Base-by-base conservation (phyloP, 2,113 vertebrate genomes). In the Paradoxurus hermaphroditus region DNA sequence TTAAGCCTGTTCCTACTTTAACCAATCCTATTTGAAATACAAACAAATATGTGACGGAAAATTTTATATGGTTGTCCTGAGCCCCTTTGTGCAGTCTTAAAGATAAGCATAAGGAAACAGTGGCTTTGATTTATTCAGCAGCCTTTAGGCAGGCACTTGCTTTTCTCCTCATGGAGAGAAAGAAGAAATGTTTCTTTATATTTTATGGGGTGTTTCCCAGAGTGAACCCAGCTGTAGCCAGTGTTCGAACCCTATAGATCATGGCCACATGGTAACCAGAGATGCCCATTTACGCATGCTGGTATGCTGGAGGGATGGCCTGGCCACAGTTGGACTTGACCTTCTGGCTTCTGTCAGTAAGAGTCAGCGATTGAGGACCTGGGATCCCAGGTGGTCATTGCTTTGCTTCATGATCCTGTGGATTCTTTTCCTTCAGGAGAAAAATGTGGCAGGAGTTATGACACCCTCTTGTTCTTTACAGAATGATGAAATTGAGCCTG, bases 401-500 rank as follows among this genome's bases (percentile, higher is more conserved):
- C 59, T 72, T 59, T 39, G 56, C 7, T 79, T 96, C 46, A 4
- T 73, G 41, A 79, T 21, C 44, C 39, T 67, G 5, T 53, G 16
- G 3, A 65, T 46, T 27, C 27, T 78, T 21, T 23, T 2, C 21
- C 49, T 96, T 25, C 9, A 51, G 21, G 36, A 89, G 49, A 75
- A 83, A 91, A 75, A 18, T 4, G 23, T 91, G 27, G 7, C 18
- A 0, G 87, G 81, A 86, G 49, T 97, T 75, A 88, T 62, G 21
- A 83, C 23, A 53, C 49, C 96, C 88, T 96, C 63, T 70, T 12
- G 90, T 92, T 97, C 93, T 56, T 98, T 98, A 16, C 99, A 99
- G 99, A 99, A 99, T n/a, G 99, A 99, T 96, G 99, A 99, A 98
- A 99, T 99, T 10, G 99, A 99, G 91, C 99, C 99, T 16, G 96